Conservation (phyloP, 92 coral and sea anemone genomes). For the Phenganax marumi region DNA sequence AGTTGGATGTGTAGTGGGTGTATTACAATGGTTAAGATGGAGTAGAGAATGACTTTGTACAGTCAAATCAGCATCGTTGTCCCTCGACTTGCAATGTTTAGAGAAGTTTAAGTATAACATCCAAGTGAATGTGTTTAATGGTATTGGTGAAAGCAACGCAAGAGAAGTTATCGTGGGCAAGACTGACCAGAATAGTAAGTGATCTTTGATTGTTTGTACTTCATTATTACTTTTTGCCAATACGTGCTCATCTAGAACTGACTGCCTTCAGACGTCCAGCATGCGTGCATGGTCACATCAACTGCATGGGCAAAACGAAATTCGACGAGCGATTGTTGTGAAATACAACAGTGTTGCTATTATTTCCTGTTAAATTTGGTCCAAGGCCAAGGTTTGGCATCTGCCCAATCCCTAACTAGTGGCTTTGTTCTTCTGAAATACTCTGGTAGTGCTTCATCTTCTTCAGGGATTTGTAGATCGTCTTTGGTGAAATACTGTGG, state of each 20-base stretch:
- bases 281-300: too few species aligned
- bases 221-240: background rate
- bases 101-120: constrained; percentile 30
- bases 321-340: too few species aligned
- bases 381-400: too few species aligned
- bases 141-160: constrained; percentile 24
- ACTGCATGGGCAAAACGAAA: too few species aligned
- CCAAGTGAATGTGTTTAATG: constrained; percentile 23
- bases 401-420: too few species aligned
- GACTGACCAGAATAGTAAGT: constrained; percentile 32
- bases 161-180: background rate
- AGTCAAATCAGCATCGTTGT: constrained; percentile 11
- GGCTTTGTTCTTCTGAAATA: too few species aligned
- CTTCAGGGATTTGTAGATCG: too few species aligned
- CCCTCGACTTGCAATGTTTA: constrained; percentile 8
- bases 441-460: too few species aligned
- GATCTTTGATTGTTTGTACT: background rate
- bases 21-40: constrained; percentile 9
- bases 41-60: constrained; percentile 4
- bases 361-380: too few species aligned
- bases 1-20: constrained; percentile 33
- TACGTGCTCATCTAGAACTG: too few species aligned
- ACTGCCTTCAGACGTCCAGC: too few species aligned
- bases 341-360: too few species aligned
- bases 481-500: background rate